Percentiles rank a stretch among this genome's conserved stretches.
Evolutionary conservation across 2,113 vertebrate genomes (phyloP).

Genomic region (Siniperca knerii): DNA sequence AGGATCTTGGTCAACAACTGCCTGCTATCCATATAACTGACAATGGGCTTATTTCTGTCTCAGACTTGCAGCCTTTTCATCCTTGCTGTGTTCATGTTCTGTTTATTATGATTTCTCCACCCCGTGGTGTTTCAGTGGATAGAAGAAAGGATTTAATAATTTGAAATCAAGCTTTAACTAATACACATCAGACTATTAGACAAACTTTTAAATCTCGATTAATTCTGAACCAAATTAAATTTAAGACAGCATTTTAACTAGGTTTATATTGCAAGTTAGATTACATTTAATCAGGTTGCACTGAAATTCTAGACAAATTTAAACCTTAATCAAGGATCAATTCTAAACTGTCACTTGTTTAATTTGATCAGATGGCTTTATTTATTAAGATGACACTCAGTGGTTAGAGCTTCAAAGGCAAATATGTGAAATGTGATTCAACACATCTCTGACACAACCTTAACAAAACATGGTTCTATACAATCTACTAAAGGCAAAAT

Average conservation of each 20-base stretch:
- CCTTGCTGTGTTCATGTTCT: conserved; percentile 9
- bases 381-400: conserved; percentile 52
- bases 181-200: conserved; percentile 25
- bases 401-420: conserved; percentile 38
- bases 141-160: conserved; percentile 18
- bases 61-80: background rate
- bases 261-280: conserved; percentile 51
- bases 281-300: conserved; percentile 63
- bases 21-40: conserved; percentile 33
- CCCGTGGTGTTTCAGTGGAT: background rate
- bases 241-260: conserved; percentile 41
- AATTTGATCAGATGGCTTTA: conserved; percentile 63
- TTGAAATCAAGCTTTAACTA: conserved; percentile 31
- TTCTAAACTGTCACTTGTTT: conserved; percentile 64
- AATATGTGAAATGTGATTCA: conserved; percentile 33
- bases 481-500: background rate
- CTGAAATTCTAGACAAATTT: conserved; percentile 61
- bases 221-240: conserved; percentile 50
- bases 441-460: conserved; percentile 27
- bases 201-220: conserved; percentile 33
- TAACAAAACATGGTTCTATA: conserved; percentile 11
- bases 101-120: conserved; percentile 11
- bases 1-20: conserved; percentile 48
- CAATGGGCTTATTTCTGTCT: conserved; percentile 29
- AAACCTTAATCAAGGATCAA: conserved; percentile 67